Percentiles rank a stretch among this genome's conserved stretches.
These are phyloP conservation scores for Kryphioiulus occultus DNA, from an alignment of 2,888 invertebrate species.

Conservation along the genomic window DNA sequence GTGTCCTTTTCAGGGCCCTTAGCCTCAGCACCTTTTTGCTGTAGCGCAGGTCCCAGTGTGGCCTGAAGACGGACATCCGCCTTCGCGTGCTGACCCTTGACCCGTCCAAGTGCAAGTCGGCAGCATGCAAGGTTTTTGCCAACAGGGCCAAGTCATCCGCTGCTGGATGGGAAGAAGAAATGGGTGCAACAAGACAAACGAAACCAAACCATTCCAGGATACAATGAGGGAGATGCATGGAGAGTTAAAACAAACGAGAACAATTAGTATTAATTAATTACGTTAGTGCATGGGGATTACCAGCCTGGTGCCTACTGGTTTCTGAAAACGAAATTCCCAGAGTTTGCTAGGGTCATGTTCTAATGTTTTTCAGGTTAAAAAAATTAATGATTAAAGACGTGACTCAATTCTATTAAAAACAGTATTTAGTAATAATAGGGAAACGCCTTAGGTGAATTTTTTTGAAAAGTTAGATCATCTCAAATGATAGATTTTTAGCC, in stretches of 20 bases:
- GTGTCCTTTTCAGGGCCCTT: constrained; percentile 48
- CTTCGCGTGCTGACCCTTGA: constrained; percentile 47
- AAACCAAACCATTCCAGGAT: background rate
- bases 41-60: constrained; percentile 48
- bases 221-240: background rate
- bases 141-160: constrained; percentile 51
- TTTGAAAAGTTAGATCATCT: too few species aligned
- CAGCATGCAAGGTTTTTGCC: constrained; percentile 39
- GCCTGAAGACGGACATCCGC: constrained; percentile 42
- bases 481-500: too few species aligned
- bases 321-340: too few species aligned
- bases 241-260: background rate
- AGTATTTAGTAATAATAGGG: too few species aligned
- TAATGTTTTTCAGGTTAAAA: too few species aligned
- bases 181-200: background rate
- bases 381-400: too few species aligned
- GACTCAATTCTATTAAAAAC: too few species aligned
- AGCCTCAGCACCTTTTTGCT: constrained; percentile 48
- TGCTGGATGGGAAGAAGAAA: background rate
- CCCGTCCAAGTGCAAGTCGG: constrained; percentile 53
- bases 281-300: too few species aligned
- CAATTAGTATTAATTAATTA: background rate
- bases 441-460: too few species aligned
- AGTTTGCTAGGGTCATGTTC: too few species aligned
- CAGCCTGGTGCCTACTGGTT: too few species aligned